These are phyloP conservation scores for Harpagifer antarcticus DNA, from an alignment of 2,797 vertebrate genomes.

Conservation along the genomic window DNA sequence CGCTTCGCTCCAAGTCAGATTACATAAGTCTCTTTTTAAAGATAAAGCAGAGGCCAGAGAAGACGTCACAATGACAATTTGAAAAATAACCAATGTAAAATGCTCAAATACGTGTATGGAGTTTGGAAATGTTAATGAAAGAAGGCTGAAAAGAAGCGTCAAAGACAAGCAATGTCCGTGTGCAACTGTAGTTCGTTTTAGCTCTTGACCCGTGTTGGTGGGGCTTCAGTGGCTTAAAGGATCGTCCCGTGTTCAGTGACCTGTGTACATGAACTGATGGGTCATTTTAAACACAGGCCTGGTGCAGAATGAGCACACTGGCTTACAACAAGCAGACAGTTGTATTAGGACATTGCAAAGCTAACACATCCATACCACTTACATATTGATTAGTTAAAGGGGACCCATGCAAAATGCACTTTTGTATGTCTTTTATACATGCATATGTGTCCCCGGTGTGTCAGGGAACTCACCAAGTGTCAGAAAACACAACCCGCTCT, in stretches of 20 bases:
- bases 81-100: not conserved
- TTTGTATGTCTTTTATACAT: too few species aligned
- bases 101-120: not conserved
- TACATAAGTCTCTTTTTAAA: constrained; percentile 11
- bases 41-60: not conserved
- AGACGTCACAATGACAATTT: not conserved
- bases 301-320: constrained; percentile 1
- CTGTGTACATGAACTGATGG: constrained; percentile 1
- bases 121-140: not conserved
- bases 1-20: not conserved
- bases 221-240: constrained; percentile 7
- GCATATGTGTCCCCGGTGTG: too few species aligned
- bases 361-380: not conserved
- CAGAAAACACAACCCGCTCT: too few species aligned
- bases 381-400: not conserved
- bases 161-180: not conserved
- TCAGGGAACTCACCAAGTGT: too few species aligned
- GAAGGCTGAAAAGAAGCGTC: not conserved
- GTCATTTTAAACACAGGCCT: not conserved
- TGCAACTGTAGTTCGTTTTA: not conserved
- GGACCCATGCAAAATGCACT: too few species aligned
- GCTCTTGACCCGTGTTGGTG: not conserved
- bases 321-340: not conserved
- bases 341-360: not conserved
- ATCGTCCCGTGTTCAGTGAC: constrained; percentile 1